Conservation (phyloP, 2,888 invertebrate species). For the Salpingus planirostris region DNA sequence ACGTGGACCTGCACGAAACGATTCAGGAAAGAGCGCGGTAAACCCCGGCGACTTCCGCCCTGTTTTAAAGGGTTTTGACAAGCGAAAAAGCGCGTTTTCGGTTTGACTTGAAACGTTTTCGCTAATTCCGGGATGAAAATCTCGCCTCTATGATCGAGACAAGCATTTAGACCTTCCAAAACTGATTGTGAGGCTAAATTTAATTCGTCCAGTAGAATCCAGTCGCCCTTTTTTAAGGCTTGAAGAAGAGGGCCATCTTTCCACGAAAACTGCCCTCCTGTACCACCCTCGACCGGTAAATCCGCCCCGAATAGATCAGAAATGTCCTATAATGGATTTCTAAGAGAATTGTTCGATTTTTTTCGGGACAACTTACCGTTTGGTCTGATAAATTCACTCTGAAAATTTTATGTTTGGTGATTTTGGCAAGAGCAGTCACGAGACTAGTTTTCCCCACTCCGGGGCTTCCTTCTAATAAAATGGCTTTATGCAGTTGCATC, state of each 20-base stretch:
- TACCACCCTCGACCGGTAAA: constrained; percentile 83
- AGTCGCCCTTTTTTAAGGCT: constrained; percentile 86
- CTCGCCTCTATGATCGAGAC: constrained; percentile 94
- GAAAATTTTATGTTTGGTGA: constrained; percentile 74
- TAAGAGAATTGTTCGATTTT: not conserved
- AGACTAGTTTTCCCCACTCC: constrained; percentile 98
- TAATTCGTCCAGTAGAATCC: constrained; percentile 96
- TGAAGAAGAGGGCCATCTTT: constrained; percentile 91
- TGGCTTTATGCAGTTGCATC: constrained; percentile 82
- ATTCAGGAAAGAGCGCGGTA: constrained; percentile 95
- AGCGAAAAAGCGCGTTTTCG: constrained; percentile 82
- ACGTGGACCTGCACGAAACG: constrained; percentile 87
- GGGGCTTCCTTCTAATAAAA: constrained; percentile 93
- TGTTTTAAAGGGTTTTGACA: constrained; percentile 96
- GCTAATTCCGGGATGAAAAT: constrained; percentile 93
- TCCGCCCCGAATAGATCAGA: constrained; percentile 98
- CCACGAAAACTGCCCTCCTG: constrained; percentile 86
- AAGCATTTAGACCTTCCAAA: constrained; percentile 96
- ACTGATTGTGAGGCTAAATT: constrained; percentile 98
- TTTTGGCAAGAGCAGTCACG: constrained; percentile 79
- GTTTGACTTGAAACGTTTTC: constrained; percentile 68
- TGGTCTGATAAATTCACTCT: constrained; percentile 98
- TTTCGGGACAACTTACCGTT: constrained; percentile 80
- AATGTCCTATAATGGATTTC: constrained; percentile 59
- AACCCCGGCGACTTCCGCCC: constrained; percentile 91